Base-by-base conservation (phyloP, 2,888 invertebrate genomes). In the Pegoplata infirma region DNA sequence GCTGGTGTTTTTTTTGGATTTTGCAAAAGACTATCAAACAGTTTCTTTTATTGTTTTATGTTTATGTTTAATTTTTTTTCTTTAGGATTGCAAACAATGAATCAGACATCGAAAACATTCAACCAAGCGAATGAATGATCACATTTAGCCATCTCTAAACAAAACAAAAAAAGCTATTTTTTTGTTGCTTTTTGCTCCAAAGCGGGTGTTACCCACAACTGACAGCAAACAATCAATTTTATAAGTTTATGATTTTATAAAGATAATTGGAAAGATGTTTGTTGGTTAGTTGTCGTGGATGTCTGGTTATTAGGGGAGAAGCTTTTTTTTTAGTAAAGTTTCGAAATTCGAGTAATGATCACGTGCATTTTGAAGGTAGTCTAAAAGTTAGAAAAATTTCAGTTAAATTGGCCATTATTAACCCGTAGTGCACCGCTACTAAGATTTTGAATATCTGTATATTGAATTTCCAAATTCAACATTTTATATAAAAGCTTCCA, bases 211-310 rank as follows among this genome's bases (percentile, higher is more conserved):
- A 64, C 55, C 69, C 74, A 49, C 74, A 74, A 64, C 74, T 71
- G 74, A 78, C 78, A 74, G 74, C 78, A 55, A 64, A 74, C 74
- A 74, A 66, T 74, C 68, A 78, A 66, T 69, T 74, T 71, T 66
- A 61, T 61, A 74, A 64, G 69, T 78, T 74, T 78, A 75, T 69
- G 74, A 74, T 74, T 66, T 78, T 67, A 66, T 53, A 69, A 64
- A 71, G 69, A 69, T 69, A 78, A 74, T 78, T 67, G 77, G 73
- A 72, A 64, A 73, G 67, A 63, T 68, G 51, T 77, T 49, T 59
- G 73, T 46, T 67, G 46, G 17, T 53, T 58, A 32, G 44, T n/a
- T n/a, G n/a, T n/a, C n/a, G n/a, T n/a, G n/a, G n/a, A n/a, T n/a
- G 28, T 23, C 53, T 25, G 8, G 32, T 12, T n/a, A n/a, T n/a